These are phyloP conservation scores for Bucco capensis DNA, from an alignment of 2,113 vertebrate species.

Conservation along the genomic window DNA sequence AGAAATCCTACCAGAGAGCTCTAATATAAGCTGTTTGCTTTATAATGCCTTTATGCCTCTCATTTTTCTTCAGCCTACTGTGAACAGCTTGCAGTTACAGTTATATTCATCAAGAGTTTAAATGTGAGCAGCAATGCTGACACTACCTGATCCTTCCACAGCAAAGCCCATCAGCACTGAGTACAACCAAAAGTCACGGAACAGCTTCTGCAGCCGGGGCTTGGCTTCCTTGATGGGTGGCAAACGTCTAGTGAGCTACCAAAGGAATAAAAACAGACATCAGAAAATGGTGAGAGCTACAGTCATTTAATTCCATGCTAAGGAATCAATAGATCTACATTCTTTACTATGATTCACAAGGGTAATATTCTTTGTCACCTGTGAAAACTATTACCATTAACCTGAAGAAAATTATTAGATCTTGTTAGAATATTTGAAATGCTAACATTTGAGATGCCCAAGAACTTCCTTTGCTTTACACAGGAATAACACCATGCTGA, in stretches of 20 bases:
- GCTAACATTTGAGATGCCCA: not conserved
- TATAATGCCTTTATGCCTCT: not conserved
- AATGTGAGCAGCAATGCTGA: not conserved
- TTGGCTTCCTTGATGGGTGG: slow-evolving; percentile 95
- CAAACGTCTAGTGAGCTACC: slow-evolving; percentile 87
- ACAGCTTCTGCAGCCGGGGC: slow-evolving; percentile 93
- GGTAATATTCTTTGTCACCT: not conserved
- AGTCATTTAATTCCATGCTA: not conserved
- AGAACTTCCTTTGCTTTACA: not conserved
- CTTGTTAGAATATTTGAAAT: not conserved
- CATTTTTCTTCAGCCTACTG: not conserved
- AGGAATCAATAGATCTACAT: not conserved
- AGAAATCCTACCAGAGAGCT: not conserved
- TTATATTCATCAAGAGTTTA: not conserved
- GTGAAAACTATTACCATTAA: not conserved
- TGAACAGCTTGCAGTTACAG: not conserved
- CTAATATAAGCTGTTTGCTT: not conserved
- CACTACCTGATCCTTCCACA: slow-evolving; percentile 91
- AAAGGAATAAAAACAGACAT: not conserved
- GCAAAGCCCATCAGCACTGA: slow-evolving; percentile 97
- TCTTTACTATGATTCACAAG: not conserved
- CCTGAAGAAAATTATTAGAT: not conserved
- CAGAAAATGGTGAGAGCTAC: not conserved
- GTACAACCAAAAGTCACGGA: slow-evolving; percentile 97
- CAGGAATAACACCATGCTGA: slow-evolving; percentile 14